phyloP scores from a whole-genome alignment of 2,888 invertebrate genomes.

The Caenorhabditis auriculariae region DNA sequence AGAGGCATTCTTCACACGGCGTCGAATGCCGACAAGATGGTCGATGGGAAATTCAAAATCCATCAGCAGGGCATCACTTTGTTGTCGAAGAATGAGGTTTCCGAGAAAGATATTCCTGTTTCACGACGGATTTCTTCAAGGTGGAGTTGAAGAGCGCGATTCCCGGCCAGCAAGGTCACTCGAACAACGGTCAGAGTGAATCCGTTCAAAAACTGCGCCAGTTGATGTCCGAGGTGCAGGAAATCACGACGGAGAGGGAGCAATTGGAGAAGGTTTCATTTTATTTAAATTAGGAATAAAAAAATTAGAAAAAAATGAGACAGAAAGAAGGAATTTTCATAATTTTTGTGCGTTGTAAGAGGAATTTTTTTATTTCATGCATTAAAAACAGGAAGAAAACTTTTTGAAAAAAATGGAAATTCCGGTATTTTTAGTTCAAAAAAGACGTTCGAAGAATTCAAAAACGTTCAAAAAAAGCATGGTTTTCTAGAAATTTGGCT shows the following conservation, averaged over 20 bases:
- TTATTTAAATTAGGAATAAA: neutral
- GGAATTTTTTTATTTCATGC: no score
- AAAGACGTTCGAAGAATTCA: no score
- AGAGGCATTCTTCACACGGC: slow-evolving; percentile 87
- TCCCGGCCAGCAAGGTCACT: slow-evolving; percentile 68
- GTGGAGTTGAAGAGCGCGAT: slow-evolving; percentile 75
- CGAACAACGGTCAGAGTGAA: slow-evolving; percentile 62
- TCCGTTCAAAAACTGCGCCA: slow-evolving; percentile 74
- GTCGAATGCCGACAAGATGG: slow-evolving; percentile 77
- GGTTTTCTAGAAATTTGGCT: no score
- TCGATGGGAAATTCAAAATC: slow-evolving; percentile 81
- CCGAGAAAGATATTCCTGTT: neutral
- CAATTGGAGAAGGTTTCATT: slow-evolving; percentile 27
- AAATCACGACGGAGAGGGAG: slow-evolving; percentile 71
- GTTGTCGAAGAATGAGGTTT: slow-evolving; percentile 67
- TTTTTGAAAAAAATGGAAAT: no score
- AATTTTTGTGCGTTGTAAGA: neutral
- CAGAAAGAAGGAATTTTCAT: neutral
- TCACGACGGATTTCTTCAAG: no score
- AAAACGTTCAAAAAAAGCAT: no score
- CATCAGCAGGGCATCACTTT: slow-evolving; percentile 80
- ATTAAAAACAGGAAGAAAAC: no score
- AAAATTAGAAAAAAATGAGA: neutral
- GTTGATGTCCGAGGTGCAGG: slow-evolving; percentile 74
- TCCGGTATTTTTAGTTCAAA: no score